Conservation (phyloP, 1,140 invertebrate genomes). For the Ips nitidus region DNA sequence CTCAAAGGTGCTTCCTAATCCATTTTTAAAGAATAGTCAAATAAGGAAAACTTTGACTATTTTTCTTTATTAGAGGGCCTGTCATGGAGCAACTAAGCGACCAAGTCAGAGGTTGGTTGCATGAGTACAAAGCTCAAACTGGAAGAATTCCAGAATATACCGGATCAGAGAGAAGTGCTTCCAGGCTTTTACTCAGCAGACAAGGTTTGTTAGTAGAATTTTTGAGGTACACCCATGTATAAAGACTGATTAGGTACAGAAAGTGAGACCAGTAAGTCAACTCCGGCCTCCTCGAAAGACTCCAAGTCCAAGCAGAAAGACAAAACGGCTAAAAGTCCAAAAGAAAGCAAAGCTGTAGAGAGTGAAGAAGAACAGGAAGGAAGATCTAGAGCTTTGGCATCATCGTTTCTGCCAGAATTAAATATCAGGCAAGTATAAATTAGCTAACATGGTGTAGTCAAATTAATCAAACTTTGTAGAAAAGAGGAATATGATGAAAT, state of each 20-base stretch:
- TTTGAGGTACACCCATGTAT: background rate
- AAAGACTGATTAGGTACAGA: conserved; percentile 58
- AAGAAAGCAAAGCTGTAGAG: conserved; percentile 57
- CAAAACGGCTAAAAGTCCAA: conserved; percentile 58
- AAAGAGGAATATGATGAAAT: conserved; percentile 72
- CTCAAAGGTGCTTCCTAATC: conserved; percentile 53
- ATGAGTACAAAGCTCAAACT: conserved; percentile 73
- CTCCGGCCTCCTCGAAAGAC: conserved; percentile 73
- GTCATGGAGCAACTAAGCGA: conserved; percentile 81
- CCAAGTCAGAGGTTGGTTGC: conserved; percentile 84
- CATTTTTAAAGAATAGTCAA: background rate
- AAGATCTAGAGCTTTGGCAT: conserved; percentile 57
- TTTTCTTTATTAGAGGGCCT: conserved; percentile 52
- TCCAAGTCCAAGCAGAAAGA: conserved; percentile 70
- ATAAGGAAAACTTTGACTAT: background rate
- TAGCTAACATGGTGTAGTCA: background rate
- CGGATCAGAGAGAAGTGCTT: conserved; percentile 86
- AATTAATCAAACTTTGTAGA: conserved; percentile 32
- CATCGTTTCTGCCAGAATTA: conserved; percentile 61
- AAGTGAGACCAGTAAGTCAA: conserved; percentile 75
- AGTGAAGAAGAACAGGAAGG: conserved; percentile 59
- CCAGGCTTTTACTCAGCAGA: conserved; percentile 76
- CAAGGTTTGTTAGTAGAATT: conserved; percentile 55
- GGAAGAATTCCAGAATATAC: conserved; percentile 90
- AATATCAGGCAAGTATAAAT: conserved; percentile 46